Base-by-base conservation (phyloP, 1,140 invertebrate species). In the Drosophila trapezifrons region DNA sequence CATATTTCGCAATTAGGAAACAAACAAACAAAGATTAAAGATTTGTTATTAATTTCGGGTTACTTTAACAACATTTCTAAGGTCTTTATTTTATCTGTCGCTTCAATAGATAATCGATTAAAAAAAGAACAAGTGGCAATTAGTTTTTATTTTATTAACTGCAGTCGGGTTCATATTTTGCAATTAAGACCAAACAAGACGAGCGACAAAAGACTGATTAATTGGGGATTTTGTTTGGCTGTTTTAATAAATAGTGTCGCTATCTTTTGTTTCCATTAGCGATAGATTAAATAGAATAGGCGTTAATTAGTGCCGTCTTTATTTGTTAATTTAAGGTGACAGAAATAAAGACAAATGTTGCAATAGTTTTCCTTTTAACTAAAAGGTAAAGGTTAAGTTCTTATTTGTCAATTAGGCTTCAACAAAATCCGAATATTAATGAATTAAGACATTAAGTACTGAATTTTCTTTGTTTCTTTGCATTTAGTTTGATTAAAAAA, bases 81-180 rank as follows among this genome's bases (percentile, higher is more conserved):
- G 8, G 12, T 13, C 10, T 35, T 13, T 27, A 22, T 25, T 47
- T 20, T 15, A 38, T 38, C 37, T 38, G 6, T 13, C 6, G 37
- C 15, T 3, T 7, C 5, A 6, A 15, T 3, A 10, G 10, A 10
- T 38, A 35, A 20, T 54, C 18, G 13, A 8, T 35, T 9, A 18
- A 2, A 18, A 32, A 51, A 32, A 13, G 1, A 22, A 37, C 18
- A 54, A 37, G 13, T 0, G 4, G 8, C 51, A 54, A 37, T 54
- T 54, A 54, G 15, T 54, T 37, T 54, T 22, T 32, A 54, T 54
- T 35, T 35, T 52, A 20, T 15, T 35, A 15, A 7, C 29, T 20
- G 4, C 29, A 51, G 2, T 7, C 4, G 47, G 8, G 49, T 15
- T 52, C 29, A 52, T 35, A 52, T 52, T 20, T 52, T 52, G 7